Evolutionary conservation across 1,140 invertebrate species (phyloP).

Genomic region (Heliconius congener): DNA sequence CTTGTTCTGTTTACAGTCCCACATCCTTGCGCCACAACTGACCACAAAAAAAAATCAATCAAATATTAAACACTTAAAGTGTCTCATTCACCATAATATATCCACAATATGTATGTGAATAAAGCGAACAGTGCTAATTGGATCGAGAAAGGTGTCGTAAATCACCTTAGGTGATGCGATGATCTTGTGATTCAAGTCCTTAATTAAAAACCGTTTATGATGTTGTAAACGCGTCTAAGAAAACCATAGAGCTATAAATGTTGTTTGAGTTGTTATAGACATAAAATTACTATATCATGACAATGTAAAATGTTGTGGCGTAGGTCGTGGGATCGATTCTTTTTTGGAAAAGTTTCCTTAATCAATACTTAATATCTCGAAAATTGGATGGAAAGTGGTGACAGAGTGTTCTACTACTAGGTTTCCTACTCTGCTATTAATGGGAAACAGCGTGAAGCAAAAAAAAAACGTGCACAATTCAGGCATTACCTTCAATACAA

Average conservation of each 20-base stretch:
- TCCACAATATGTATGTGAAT: conserved; percentile 4
- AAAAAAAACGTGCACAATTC: too few species aligned
- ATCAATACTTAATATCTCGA: too few species aligned
- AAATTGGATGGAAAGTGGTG: too few species aligned
- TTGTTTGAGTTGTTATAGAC: conserved; percentile 30
- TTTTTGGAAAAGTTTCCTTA: too few species aligned
- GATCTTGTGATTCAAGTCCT: conserved; percentile 58
- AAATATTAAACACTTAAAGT: background rate
- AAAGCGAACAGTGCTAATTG: conserved; percentile 47
- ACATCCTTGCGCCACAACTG: background rate
- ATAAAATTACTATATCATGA: background rate
- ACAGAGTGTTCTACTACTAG: too few species aligned
- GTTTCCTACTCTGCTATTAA: too few species aligned
- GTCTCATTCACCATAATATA: background rate
- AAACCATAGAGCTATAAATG: conserved; percentile 43
- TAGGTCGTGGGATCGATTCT: too few species aligned
- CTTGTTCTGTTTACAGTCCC: too few species aligned
- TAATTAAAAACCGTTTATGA: conserved; percentile 76
- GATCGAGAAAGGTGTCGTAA: conserved; percentile 52
- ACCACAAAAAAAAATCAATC: background rate
- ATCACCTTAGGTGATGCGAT: conserved; percentile 50
- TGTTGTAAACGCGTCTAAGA: conserved; percentile 66
- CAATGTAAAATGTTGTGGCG: background rate
- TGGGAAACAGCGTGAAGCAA: too few species aligned
- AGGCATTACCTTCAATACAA: too few species aligned